Conservation (phyloP, 2,888 invertebrate species). For the Ophioninae sp. region DNA sequence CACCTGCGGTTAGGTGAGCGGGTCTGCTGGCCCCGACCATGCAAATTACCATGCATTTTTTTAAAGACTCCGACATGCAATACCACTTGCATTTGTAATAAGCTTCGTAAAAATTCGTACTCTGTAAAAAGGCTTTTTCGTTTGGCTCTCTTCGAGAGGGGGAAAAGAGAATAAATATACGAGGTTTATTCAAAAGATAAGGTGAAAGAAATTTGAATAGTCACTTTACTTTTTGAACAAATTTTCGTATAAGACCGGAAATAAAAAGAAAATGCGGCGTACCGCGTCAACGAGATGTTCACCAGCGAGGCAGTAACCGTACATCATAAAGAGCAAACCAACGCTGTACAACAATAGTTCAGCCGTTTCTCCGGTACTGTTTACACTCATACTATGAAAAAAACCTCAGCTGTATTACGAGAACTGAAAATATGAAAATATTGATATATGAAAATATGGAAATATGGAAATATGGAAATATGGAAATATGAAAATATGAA, state of each 20-base stretch:
- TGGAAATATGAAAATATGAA: too few relatives aligned
- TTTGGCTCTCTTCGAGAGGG: background rate
- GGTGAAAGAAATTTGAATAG: too few relatives aligned
- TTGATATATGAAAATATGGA: too few relatives aligned
- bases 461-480: too few relatives aligned
- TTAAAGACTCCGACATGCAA: conserved; percentile 17
- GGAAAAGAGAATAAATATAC: background rate
- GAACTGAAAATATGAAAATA: background rate
- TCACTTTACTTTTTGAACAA: background rate
- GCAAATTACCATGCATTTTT: conserved; percentile 61
- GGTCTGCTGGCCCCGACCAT: conserved; percentile 55
- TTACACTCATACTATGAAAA: too few relatives aligned
- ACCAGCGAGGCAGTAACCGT: conserved; percentile 59
- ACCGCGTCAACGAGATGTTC: conserved; percentile 58
- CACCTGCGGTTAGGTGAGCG: conserved; percentile 52
- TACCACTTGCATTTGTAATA: conserved; percentile 32
- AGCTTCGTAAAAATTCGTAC: conserved; percentile 29
- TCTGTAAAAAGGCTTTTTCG: conserved; percentile 1
- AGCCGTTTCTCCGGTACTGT: too few relatives aligned
- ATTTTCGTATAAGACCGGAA: background rate
- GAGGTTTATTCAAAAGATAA: background rate
- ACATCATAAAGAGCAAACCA: conserved; percentile 48
- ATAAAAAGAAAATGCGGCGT: background rate
- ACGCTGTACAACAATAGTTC: conserved; percentile 32
- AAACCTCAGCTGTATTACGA: too few relatives aligned